Percentiles rank a stretch among this genome's conserved stretches.
Evolutionary conservation across 2,797 vertebrate species (phyloP).

Genomic region (Coilia nasus): DNA sequence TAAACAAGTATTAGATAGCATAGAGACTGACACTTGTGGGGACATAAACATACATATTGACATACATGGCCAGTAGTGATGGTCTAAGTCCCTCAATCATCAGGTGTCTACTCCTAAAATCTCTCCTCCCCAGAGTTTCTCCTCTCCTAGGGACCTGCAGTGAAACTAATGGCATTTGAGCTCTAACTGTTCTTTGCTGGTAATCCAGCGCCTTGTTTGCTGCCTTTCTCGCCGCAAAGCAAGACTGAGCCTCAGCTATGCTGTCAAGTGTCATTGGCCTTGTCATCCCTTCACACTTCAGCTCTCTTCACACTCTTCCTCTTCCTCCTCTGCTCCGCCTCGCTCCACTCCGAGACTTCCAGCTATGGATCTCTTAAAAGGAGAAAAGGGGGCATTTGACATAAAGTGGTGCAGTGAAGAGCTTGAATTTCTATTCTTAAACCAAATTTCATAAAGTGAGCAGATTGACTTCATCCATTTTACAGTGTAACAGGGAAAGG

Average conservation of each 20-base stretch:
- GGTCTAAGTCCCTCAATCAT: too few relatives aligned
- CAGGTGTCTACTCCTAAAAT: neutral
- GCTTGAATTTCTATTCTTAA: too few relatives aligned
- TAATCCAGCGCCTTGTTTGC: neutral
- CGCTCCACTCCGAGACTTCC: constrained; percentile 30
- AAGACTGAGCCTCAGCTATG: neutral
- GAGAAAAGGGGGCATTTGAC: neutral
- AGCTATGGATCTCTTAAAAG: neutral
- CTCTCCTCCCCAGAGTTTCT: neutral
- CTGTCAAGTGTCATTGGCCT: neutral
- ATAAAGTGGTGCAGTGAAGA: neutral
- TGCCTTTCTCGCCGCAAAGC: neutral
- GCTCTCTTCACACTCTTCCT: neutral
- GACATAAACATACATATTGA: neutral
- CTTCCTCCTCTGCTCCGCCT: neutral
- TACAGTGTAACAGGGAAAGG: too few relatives aligned
- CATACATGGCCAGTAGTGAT: neutral
- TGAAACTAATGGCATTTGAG: neutral
- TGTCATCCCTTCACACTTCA: constrained; percentile 10
- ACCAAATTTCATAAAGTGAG: too few relatives aligned
- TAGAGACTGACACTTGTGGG: neutral
- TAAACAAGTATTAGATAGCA: neutral
- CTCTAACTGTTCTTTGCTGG: neutral
- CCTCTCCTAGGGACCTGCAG: neutral
- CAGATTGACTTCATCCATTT: too few relatives aligned